Base-by-base conservation (phyloP, 1,140 invertebrate genomes). In the Marisa cornuarietis region DNA sequence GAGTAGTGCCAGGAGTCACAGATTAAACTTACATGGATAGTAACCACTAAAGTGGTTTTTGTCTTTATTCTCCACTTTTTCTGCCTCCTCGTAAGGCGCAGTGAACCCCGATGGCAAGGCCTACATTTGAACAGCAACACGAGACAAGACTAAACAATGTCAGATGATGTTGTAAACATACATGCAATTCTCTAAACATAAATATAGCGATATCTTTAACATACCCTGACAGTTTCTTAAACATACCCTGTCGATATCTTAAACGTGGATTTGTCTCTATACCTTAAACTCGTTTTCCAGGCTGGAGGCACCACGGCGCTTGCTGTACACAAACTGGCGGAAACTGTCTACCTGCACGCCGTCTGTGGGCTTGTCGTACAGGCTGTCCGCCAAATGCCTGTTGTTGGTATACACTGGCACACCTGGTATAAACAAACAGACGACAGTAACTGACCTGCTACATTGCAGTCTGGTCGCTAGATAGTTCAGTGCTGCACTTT, bases 221-320 rank as follows among this genome's bases (percentile, higher is more conserved):
- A 42, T 42, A 42, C 31, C 31, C 31, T 42, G 31, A 42, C 31
- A 5, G 31, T 42, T 4, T 2, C 3, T 42, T 42, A 42, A 42
- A 42, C 31, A 42, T 42, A 42, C 31, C 31, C 31, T 42, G 31
- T 42, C 2, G 6, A 42, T 42, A 42, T 1, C 31, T 6, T 6
- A 18, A 14, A 0, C 3, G 54, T 18, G 54, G 4, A 58, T 58
- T 1, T 58, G 54, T 14, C 0, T 2, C 0, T 2, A 16, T 31
- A 77, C 76, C 76, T 77, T 77, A 51, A 77, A 77, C 24, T 77
- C 76, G 24, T 77, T 77, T 65, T 77, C 76, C 42, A 77, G 76
- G 65, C 76, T 77, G 65, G 62, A 52, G 8, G 51, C 76, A 5
- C 76, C 76, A 13, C 76, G 63, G 8, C 76, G 7, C 63, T 77